Base-by-base conservation (phyloP, 2,797 vertebrate genomes). In the Xiphophorus birchmanni region DNA sequence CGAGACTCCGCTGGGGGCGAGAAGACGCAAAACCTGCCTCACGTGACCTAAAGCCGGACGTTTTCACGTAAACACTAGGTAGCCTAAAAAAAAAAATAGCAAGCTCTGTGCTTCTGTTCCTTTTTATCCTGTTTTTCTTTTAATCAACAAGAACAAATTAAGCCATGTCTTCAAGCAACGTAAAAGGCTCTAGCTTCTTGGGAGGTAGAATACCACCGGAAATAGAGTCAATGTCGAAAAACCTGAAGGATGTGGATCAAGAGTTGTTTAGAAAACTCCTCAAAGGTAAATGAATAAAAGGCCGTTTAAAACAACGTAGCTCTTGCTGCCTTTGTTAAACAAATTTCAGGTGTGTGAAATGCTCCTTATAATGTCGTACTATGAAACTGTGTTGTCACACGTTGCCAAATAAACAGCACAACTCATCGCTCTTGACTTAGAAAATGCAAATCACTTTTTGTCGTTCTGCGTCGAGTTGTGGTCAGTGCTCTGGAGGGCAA, bases 401-500 rank as follows among this genome's bases (percentile, higher is more conserved):
- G 6, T 74, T n/a, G 35, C 2, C 69, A 56, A 50, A 63, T 17
- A 32, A 65, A 29, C 67, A 18, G 1, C 32, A 18, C 37, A 2
- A 35, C 8, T 21, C 42, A 29, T 17, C 2, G 13, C n/a, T 21
- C 10, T 15, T 21, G 12, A 29, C 40, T 26, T 50, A 37, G 21
- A 74, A 74, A 23, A 37, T 8, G 5, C 9, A 13, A 26, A 26
- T 26, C 5, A 13, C 42, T n/a, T 72, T n/a, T 42, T 42, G 7
- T 23, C 40, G 10, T 42, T 75, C 3, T 84, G 65, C 82, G 29
- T 80, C 12, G 86, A 98, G 97, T 95, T 74, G 95, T 97, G 56
- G 95, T 97, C 56, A 94, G 93, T 35, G 95, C 95, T 6, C 76
- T 97, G 80, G 96, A 96, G 90, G 97, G 96, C 77, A 97, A 96